Base-by-base conservation (phyloP, 2,113 vertebrate species). In the Tragelaphus buxtoni region DNA sequence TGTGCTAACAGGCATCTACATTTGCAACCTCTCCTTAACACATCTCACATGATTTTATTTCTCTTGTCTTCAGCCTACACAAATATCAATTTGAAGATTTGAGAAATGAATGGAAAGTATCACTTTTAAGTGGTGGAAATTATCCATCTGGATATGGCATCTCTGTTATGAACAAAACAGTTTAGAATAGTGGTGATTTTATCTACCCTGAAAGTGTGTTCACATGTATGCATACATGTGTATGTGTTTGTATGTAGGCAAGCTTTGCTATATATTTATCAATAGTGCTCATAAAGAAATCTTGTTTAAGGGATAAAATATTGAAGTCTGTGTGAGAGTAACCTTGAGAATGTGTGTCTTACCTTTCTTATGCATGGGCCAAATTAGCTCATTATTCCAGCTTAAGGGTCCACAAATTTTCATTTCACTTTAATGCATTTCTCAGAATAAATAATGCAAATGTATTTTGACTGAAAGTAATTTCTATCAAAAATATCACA, bases 351-450 rank as follows among this genome's bases (percentile, higher is more conserved):
- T 95, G 32, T 86, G 7, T 53, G 65, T 76, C 30, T 79, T 26
- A 20, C n/a, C 69, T 93, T 90, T 45, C 63, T 76, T 83, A 91
- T 91, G 81, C 96, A 96, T 14, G 86, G 35, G 55, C 72, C 14
- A 96, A 96, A 97, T 97, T 83, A 96, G 95, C 91, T 97, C 92
- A 97, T 98, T 97, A 97, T 94, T 97, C 77, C 94, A 94, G 85
- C 82, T 97, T 97, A 95, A 92, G 77, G 53, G 88, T 88, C 72
- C 85, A 89, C 90, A 96, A 76, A 95, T 97, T 97, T 96, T 95
- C 95, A 97, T 97, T 96, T 93, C 92, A 94, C 88, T 97, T 97
- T 84, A 96, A 97, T 95, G 85, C 94, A 94, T 97, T 96, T 97
- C 82, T 96, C 83, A 93, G 95, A 98, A 97, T 97, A 97, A 98